Evolutionary conservation across 2,113 vertebrate genomes (phyloP).

Genomic region (Lamprotornis superbus): DNA sequence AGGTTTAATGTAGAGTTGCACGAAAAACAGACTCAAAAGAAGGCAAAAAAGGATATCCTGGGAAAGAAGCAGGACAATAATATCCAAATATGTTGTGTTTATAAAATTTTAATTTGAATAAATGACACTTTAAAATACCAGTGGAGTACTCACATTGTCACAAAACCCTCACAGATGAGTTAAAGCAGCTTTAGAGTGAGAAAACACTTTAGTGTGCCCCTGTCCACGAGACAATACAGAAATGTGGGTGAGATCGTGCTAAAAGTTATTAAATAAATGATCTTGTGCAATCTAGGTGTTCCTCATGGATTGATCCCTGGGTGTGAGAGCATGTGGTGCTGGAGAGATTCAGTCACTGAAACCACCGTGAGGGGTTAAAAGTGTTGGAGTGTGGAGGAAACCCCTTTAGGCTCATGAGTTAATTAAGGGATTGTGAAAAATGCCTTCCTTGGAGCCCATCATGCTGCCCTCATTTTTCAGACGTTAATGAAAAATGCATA

Average conservation of each 20-base stretch:
- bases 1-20: fast-evolving
- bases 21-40: background rate
- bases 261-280: fast-evolving
- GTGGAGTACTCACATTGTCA: background rate
- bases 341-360: background rate
- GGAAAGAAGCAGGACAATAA: background rate
- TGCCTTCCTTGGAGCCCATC: background rate
- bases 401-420: background rate
- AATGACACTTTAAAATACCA: background rate
- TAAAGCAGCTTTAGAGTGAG: background rate
- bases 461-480: background rate
- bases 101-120: background rate
- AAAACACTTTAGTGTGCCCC: fast-evolving
- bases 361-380: fast-evolving
- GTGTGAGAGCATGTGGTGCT: fast-evolving
- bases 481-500: background rate
- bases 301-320: background rate
- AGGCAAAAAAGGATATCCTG: background rate
- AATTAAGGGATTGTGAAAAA: background rate
- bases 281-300: fast-evolving
- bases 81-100: fast-evolving
- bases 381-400: background rate
- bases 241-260: fast-evolving
- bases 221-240: fast-evolving
- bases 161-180: fast-evolving